These are phyloP conservation scores for Thelohanellus kitauei DNA, from an alignment of 30 jellyfish, hydroid and myxozoan species.

Conservation along the genomic window DNA sequence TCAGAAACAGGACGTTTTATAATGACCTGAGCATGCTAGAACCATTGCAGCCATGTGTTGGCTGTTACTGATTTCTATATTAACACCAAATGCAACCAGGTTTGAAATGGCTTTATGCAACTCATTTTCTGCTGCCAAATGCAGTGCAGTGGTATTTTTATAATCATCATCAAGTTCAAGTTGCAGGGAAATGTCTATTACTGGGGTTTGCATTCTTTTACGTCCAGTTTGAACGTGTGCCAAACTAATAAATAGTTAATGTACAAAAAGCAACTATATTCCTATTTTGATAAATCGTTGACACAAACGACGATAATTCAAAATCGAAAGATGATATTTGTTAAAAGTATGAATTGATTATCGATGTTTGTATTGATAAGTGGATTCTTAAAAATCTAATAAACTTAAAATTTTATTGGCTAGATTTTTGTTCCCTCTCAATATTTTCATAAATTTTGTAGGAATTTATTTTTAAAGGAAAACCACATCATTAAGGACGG, in stretches of 20 bases:
- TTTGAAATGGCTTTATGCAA: slow-evolving; percentile 25
- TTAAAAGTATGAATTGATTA: slow-evolving; percentile 7
- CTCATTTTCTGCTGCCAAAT: slow-evolving; percentile 67
- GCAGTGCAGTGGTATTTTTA: slow-evolving; percentile 67
- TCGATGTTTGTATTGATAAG: slow-evolving; percentile 40
- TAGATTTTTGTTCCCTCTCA: no score
- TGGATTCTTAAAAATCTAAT: no score
- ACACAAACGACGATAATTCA: slow-evolving; percentile 46
- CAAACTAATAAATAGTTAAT: no score
- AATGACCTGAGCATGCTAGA: not conserved
- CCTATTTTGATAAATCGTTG: slow-evolving; percentile 64
- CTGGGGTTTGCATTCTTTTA: no score
- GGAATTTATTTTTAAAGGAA: no score
- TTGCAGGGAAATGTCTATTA: not conserved
- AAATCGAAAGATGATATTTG: slow-evolving; percentile 2
- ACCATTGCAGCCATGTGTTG: not conserved
- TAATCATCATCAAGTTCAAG: slow-evolving; percentile 26
- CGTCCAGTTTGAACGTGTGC: no score
- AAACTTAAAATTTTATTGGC: no score
- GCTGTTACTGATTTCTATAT: slow-evolving; percentile 35
- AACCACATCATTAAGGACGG: no score
- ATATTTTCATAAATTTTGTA: no score
- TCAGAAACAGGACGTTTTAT: no score
- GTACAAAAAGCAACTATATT: slow-evolving; percentile 24
- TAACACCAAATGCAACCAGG: slow-evolving; percentile 48